A percentile compares a stretch with the other conserved stretches of the same genome.
Evolutionary conservation across 2,797 vertebrate species (phyloP).

Genomic region (Parotocinclus haroldoi): DNA sequence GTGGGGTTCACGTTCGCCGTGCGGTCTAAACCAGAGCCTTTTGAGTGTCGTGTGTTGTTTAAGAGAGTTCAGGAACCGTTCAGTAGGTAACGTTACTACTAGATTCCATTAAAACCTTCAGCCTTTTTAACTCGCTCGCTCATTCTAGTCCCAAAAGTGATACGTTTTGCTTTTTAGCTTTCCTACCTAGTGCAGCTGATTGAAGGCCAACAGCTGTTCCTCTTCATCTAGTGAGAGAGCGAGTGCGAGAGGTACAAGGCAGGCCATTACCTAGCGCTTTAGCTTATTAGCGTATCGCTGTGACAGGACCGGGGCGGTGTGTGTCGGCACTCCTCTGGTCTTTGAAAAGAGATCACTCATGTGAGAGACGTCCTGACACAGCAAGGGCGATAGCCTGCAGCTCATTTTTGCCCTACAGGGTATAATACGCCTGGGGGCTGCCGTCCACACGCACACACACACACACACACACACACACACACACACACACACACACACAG

Average conservation of each 20-base stretch:
- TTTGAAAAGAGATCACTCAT: slow-evolving; percentile 48
- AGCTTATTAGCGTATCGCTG: slow-evolving; percentile 9
- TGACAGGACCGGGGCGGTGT: slow-evolving; percentile 16
- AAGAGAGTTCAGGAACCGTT: too few species aligned
- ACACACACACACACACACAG: slow-evolving; percentile 9
- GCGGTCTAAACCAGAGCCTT: too few species aligned
- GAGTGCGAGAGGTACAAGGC: not conserved
- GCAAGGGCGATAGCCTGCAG: slow-evolving; percentile 46
- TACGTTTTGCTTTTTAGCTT: slow-evolving; percentile 60
- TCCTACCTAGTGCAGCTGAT: slow-evolving; percentile 64
- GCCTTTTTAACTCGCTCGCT: not conserved
- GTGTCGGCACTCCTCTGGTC: slow-evolving; percentile 35
- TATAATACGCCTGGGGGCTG: slow-evolving; percentile 23
- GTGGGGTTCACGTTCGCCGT: too few species aligned
- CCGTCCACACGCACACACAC: slow-evolving; percentile 8
- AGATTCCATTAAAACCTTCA: too few species aligned
- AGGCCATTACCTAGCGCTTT: slow-evolving; percentile 40
- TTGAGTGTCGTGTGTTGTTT: too few species aligned
- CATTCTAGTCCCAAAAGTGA: slow-evolving; percentile 43
- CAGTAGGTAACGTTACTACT: too few species aligned
- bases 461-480: not conserved
- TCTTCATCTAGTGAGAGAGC: slow-evolving; percentile 30
- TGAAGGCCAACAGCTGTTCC: slow-evolving; percentile 63
- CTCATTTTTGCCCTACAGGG: slow-evolving; percentile 48
- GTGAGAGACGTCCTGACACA: slow-evolving; percentile 45